Evolutionary conservation across 92 coral and sea anemone genomes (phyloP).

Genomic region (Parazoanthus atlanticus): DNA sequence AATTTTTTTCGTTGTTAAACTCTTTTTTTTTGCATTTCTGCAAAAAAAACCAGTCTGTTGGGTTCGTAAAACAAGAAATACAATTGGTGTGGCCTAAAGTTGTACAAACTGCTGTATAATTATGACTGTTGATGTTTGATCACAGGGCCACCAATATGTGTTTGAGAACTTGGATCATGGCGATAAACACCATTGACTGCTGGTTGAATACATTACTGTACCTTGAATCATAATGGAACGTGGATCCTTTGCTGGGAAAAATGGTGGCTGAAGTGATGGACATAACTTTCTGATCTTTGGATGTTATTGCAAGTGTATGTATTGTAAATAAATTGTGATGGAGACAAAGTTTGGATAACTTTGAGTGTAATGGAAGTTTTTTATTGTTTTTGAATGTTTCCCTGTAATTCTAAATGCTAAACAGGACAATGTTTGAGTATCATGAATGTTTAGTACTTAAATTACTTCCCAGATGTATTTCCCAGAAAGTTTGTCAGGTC

Average conservation of each 20-base stretch:
- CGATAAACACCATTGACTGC: conserved; percentile 2
- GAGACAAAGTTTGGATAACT: too few relatives aligned
- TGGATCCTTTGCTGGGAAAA: neutral
- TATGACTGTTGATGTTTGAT: neutral
- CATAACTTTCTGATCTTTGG: neutral
- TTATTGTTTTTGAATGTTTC: neutral
- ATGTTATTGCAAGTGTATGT: neutral
- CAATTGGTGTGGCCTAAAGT: too few relatives aligned
- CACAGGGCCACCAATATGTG: conserved; percentile 38
- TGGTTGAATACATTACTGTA: neutral
- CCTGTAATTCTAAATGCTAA: neutral
- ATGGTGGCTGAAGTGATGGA: neutral
- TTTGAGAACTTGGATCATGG: conserved; percentile 42
- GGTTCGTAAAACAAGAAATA: too few relatives aligned
- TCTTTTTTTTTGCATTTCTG: too few relatives aligned
- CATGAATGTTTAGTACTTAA: too few relatives aligned
- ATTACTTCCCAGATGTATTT: neutral
- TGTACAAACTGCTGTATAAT: too few relatives aligned
- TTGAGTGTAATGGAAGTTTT: too few relatives aligned
- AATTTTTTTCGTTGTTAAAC: too few relatives aligned
- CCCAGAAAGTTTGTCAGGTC: neutral
- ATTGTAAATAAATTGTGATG: neutral
- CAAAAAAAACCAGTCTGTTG: too few relatives aligned
- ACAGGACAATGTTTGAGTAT: neutral
- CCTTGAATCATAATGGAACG: neutral